These are phyloP conservation scores for Erpornis zantholeuca DNA, from an alignment of 2,113 vertebrate species.

Conservation along the genomic window DNA sequence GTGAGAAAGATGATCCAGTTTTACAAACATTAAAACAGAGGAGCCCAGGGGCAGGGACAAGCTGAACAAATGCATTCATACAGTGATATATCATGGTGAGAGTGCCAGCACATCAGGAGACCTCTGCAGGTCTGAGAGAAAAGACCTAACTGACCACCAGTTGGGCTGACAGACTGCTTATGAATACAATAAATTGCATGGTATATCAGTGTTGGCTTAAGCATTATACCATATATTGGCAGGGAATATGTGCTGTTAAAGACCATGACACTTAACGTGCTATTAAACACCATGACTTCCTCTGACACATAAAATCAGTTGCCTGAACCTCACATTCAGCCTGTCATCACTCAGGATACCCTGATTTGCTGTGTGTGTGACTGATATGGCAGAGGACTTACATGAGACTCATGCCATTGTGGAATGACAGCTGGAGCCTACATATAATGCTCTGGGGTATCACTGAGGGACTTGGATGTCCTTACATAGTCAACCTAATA, in stretches of 20 bases:
- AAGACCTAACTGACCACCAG: neutral
- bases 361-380: neutral
- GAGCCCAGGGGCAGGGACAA: neutral
- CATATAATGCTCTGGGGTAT: no score
- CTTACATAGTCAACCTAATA: neutral
- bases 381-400: neutral
- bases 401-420: accelerated
- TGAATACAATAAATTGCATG: neutral
- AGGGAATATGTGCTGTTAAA: neutral
- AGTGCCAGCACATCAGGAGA: neutral
- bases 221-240: neutral
- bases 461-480: neutral
- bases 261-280: accelerated
- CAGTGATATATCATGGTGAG: neutral
- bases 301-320: neutral
- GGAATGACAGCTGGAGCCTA: neutral
- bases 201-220: neutral
- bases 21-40: neutral
- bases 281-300: neutral
- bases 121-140: neutral
- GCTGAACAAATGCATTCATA: neutral
- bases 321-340: neutral
- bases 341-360: neutral
- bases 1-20: neutral
- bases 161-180: neutral